Evolutionary conservation across 2,888 invertebrate species (phyloP).

Genomic region (Apodemia duryi): DNA sequence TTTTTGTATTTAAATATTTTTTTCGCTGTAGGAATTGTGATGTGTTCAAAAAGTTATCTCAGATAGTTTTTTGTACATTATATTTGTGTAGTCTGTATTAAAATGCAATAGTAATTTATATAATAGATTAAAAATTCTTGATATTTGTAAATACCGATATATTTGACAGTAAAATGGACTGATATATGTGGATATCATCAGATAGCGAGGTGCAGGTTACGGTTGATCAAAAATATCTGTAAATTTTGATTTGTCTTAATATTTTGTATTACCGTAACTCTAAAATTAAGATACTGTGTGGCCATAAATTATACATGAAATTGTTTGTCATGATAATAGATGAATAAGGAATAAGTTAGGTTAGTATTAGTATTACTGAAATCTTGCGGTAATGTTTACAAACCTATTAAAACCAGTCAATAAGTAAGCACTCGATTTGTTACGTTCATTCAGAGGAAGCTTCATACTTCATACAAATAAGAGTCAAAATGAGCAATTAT

Average conservation of each 20-base stretch:
- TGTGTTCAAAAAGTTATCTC: conserved; percentile 64
- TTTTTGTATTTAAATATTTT: conserved; percentile 45
- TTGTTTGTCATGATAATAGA: conserved; percentile 45
- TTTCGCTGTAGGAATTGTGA: conserved; percentile 70
- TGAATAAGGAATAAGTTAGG: too few species aligned
- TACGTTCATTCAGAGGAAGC: too few species aligned
- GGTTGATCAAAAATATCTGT: conserved; percentile 26
- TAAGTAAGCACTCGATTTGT: too few species aligned
- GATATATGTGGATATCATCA: conserved; percentile 44
- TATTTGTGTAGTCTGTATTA: conserved; percentile 67
- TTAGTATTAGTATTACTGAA: too few species aligned
- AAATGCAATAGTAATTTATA: conserved; percentile 80
- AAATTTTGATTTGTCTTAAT: conserved; percentile 40
- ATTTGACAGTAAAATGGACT: conserved; percentile 41
- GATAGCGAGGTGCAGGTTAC: conserved; percentile 26
- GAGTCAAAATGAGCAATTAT: too few species aligned
- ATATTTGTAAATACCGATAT: conserved; percentile 66
- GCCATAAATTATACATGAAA: conserved; percentile 60
- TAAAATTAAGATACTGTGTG: conserved; percentile 73
- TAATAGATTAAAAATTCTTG: conserved; percentile 62
- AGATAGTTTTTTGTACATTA: conserved; percentile 65
- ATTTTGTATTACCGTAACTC: conserved; percentile 58
- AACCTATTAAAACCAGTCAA: too few species aligned
- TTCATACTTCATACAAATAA: too few species aligned
- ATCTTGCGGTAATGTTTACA: too few species aligned